Conservation (phyloP, 2,888 invertebrate genomes). For the Himalopsyche tibetana region DNA sequence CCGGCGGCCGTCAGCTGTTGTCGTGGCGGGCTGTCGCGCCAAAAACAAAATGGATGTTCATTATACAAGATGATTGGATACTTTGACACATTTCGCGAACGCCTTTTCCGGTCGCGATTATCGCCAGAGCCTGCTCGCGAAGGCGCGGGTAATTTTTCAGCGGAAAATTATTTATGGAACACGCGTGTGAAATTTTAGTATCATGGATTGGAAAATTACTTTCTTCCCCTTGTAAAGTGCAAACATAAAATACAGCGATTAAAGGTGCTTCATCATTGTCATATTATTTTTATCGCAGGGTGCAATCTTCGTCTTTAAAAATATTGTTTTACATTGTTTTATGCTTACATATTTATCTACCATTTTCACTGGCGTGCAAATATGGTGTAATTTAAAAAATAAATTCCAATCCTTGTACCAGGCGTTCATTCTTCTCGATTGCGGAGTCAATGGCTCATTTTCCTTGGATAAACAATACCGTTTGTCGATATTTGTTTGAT, state of each 20-base stretch:
- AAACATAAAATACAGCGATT: slow-evolving; percentile 7
- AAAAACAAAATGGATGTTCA: slow-evolving; percentile 27
- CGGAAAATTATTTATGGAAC: slow-evolving; percentile 22
- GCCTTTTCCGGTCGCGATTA: slow-evolving; percentile 3
- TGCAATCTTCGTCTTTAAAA: no score
- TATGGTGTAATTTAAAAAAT: no score
- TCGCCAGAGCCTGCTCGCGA: slow-evolving; percentile 4
- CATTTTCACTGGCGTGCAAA: no score
- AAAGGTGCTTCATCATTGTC: background rate
- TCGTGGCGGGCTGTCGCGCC: slow-evolving; percentile 2
- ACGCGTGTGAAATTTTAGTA: slow-evolving; percentile 24
- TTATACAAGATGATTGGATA: slow-evolving; percentile 18
- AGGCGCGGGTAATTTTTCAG: slow-evolving; percentile 8
- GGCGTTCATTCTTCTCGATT: no score
- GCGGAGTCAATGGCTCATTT: no score
- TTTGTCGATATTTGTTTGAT: no score
- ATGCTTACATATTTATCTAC: no score
- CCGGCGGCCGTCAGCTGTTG: slow-evolving; percentile 11
- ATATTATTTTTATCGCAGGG: background rate
- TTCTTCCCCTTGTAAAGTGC: slow-evolving; percentile 11
- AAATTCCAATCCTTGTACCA: no score
- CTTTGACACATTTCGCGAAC: slow-evolving; percentile 15
- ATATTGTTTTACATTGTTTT: no score
- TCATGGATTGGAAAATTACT: slow-evolving; percentile 37
- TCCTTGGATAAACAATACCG: no score